Conservation (phyloP, 92 coral and sea anemone species). For the Paragorgia papillata region DNA sequence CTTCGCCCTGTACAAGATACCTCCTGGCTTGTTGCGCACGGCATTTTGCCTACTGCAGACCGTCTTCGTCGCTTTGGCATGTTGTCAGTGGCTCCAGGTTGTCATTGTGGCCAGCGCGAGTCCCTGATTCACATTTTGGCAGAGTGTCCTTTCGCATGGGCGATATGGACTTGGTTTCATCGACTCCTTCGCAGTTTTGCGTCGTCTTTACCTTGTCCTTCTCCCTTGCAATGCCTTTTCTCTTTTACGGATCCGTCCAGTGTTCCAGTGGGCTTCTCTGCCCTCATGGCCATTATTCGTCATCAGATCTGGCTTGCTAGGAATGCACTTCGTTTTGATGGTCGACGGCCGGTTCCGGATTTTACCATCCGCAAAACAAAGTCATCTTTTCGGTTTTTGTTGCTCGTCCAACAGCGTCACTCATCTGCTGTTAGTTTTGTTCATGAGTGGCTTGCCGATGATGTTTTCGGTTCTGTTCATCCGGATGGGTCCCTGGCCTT, state of each 20-base stretch:
- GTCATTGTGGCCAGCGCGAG: background rate
- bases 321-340: background rate
- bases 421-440: background rate
- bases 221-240: background rate
- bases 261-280: background rate
- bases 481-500: too few relatives aligned
- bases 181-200: background rate
- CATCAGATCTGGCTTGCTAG: background rate
- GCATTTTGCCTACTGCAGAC: too few relatives aligned
- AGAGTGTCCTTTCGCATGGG: background rate
- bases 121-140: background rate
- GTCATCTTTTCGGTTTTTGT: background rate
- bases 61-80: background rate
- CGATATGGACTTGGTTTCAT: too few relatives aligned
- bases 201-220: too few relatives aligned
- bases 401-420: background rate
- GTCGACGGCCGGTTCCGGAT: background rate
- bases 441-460: slow-evolving; percentile 6
- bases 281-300: background rate
- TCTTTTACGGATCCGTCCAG: background rate
- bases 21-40: slow-evolving; percentile 12
- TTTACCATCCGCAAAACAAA: background rate
- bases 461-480: too few relatives aligned
- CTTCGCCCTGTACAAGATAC: background rate
- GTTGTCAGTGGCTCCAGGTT: background rate